Percentiles rank a stretch among this genome's conserved stretches.
Evolutionary conservation across 2,888 invertebrate species (phyloP).

Genomic region (Caenorhabditis zanzibari): DNA sequence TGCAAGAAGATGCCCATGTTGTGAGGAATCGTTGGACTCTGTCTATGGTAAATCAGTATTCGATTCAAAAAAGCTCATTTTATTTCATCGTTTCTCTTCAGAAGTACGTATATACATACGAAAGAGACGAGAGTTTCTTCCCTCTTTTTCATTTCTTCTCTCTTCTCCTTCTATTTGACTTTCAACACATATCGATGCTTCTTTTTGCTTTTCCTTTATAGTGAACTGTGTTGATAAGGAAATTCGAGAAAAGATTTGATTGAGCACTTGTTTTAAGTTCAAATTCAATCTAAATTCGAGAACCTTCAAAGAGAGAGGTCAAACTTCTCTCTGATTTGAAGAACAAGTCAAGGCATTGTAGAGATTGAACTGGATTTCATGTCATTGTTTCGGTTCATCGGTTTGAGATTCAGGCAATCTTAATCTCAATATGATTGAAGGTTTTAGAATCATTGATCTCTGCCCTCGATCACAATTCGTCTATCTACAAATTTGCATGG

Average conservation of each 20-base stretch:
- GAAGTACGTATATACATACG: conserved; percentile 29
- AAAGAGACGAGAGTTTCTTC: conserved; percentile 15
- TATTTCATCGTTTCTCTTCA: conserved; percentile 23
- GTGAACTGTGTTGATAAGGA: not conserved
- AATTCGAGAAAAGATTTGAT: not conserved
- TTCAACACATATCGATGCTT: conserved; percentile 11
- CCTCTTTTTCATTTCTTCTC: conserved; percentile 4
- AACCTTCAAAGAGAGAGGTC: not conserved
- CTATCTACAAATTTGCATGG: too few relatives aligned
- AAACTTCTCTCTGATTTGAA: not conserved
- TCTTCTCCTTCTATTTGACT: conserved; percentile 37
- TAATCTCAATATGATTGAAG: too few relatives aligned
- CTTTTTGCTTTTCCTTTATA: conserved; percentile 15
- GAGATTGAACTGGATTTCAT: too few relatives aligned
- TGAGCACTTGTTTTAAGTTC: conserved; percentile 22
- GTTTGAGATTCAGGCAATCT: too few relatives aligned
- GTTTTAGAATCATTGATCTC: too few relatives aligned
- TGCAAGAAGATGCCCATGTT: not conserved
- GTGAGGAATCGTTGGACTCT: not conserved
- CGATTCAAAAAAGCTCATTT: conserved; percentile 1
- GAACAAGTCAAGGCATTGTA: too few relatives aligned
- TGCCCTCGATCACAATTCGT: too few relatives aligned
- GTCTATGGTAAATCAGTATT: conserved; percentile 5
- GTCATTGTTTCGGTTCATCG: too few relatives aligned
- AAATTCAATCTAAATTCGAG: conserved; percentile 6